A percentile compares a stretch with the other conserved stretches of the same genome.
These are phyloP conservation scores for Nebria brevicollis DNA, from an alignment of 2,888 invertebrate species.

Conservation along the genomic window DNA sequence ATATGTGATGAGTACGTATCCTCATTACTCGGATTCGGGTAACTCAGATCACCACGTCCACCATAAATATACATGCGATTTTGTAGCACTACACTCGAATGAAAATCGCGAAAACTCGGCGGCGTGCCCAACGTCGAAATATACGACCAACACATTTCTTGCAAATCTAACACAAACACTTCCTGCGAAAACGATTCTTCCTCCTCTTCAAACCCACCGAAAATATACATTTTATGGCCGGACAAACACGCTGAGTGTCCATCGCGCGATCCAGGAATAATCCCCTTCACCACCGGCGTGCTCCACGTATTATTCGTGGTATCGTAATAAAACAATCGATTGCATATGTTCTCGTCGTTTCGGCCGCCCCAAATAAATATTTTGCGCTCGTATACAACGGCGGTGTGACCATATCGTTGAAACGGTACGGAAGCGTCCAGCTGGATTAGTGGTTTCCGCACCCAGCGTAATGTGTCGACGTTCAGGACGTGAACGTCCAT, in stretches of 20 bases:
- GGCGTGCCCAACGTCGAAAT: constrained; percentile 71
- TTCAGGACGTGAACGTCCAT: constrained; percentile 90
- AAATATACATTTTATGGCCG: constrained; percentile 83
- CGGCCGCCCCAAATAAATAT: constrained; percentile 93
- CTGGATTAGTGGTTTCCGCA: constrained; percentile 65
- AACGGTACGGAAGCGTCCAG: constrained; percentile 72
- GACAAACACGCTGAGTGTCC: constrained; percentile 91
- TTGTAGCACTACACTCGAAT: constrained; percentile 82
- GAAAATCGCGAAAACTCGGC: constrained; percentile 85
- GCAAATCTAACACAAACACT: constrained; percentile 79
- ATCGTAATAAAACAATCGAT: constrained; percentile 83
- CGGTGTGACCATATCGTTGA: constrained; percentile 93
- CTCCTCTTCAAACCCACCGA: constrained; percentile 91
- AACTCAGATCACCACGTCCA: constrained; percentile 81
- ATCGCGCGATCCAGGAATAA: constrained; percentile 68
- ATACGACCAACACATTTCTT: constrained; percentile 77
- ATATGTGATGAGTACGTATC: constrained; percentile 84
- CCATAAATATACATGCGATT: constrained; percentile 90
- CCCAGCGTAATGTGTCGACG: constrained; percentile 75
- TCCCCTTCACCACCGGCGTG: constrained; percentile 73
- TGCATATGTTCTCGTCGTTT: constrained; percentile 85
- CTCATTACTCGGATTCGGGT: constrained; percentile 71
- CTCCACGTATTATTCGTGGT: constrained; percentile 76
- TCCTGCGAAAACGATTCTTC: constrained; percentile 83
- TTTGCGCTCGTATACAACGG: constrained; percentile 79